Evolutionary conservation across 2,113 vertebrate genomes (phyloP).

Genomic region (Reinhardtius hippoglossoides): DNA sequence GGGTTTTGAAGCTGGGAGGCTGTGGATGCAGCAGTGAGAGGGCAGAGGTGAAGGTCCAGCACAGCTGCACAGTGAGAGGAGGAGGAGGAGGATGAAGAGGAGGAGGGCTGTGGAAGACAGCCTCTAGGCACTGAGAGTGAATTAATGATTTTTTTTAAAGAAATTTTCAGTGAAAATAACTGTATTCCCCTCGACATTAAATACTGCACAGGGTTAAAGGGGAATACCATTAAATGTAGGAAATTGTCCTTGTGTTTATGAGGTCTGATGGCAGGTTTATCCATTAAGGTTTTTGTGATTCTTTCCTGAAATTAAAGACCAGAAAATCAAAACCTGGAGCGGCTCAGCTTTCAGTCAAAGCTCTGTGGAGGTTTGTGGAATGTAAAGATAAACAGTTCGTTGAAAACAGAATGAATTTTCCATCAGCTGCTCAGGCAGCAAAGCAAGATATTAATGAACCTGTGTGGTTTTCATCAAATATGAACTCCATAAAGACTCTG

Average conservation of each 20-base stretch:
- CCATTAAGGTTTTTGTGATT: conserved; percentile 13
- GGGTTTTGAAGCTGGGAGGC: conserved; percentile 47
- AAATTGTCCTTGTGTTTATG: conserved; percentile 2
- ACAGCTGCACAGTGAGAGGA: conserved; percentile 68
- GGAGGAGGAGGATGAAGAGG: conserved; percentile 22
- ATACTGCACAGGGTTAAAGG: conserved; percentile 1
- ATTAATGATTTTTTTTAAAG: conserved; percentile 58
- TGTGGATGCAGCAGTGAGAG: conserved; percentile 58
- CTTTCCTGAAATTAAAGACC: conserved; percentile 30
- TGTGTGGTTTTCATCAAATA: background rate
- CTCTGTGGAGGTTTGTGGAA: conserved; percentile 31
- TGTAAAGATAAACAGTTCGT: background rate
- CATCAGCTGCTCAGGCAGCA: conserved; percentile 28
- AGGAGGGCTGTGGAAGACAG: conserved; percentile 19
- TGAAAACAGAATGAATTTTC: conserved; percentile 33
- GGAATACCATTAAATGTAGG: conserved; percentile 25
- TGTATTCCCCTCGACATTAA: conserved; percentile 32
- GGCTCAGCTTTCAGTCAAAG: conserved; percentile 8
- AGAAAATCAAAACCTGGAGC: conserved; percentile 6
- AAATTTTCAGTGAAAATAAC: conserved; percentile 25
- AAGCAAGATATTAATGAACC: conserved; percentile 4
- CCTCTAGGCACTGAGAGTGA: conserved; percentile 54
- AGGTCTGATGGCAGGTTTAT: conserved; percentile 14
- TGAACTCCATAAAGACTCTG: background rate
- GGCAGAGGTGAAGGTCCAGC: conserved; percentile 78